phyloP scores from a whole-genome alignment of 2,888 invertebrate species.

The Yponomeuta malinellus region DNA sequence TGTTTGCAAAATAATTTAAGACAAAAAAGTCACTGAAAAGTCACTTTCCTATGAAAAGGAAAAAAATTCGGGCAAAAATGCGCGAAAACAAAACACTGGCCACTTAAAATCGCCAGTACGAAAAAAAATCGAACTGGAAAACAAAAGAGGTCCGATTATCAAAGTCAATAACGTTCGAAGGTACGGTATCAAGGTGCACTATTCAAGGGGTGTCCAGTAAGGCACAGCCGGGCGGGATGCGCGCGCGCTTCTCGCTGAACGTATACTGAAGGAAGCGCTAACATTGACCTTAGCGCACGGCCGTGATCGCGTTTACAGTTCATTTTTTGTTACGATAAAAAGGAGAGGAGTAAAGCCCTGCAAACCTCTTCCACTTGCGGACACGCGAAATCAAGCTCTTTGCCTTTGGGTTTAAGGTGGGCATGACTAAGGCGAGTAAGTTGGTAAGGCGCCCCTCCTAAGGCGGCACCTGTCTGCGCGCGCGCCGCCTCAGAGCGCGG shows the following conservation, averaged over 20 bases:
- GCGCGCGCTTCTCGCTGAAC: constrained; percentile 71
- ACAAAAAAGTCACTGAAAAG: not conserved
- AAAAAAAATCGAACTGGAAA: not conserved
- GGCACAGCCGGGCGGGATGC: constrained; percentile 48
- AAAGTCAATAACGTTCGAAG: constrained; percentile 6
- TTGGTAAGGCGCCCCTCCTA: constrained; percentile 66
- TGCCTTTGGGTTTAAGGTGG: constrained; percentile 18
- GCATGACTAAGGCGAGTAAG: constrained; percentile 41
- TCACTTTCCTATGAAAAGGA: not conserved
- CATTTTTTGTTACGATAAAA: constrained; percentile 76
- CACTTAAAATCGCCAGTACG: constrained; percentile 21
- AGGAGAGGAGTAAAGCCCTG: constrained; percentile 76
- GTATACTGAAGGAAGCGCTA: constrained; percentile 76
- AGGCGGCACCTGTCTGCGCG: constrained; percentile 69
- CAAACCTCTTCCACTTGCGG: constrained; percentile 20
- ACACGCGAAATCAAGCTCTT: constrained; percentile 26
- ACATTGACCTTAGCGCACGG: constrained; percentile 75
- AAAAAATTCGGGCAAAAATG: constrained; percentile 19
- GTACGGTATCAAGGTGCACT: constrained; percentile 36
- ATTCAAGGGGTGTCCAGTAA: not conserved
- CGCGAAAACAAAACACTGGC: constrained; percentile 26
- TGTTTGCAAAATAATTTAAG: no score
- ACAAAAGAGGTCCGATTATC: not conserved
- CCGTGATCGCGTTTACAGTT: constrained; percentile 77
- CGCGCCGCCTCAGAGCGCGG: constrained; percentile 60